Conservation (phyloP, 2,113 vertebrate species). For the Balaenoptera acutorostrata region DNA sequence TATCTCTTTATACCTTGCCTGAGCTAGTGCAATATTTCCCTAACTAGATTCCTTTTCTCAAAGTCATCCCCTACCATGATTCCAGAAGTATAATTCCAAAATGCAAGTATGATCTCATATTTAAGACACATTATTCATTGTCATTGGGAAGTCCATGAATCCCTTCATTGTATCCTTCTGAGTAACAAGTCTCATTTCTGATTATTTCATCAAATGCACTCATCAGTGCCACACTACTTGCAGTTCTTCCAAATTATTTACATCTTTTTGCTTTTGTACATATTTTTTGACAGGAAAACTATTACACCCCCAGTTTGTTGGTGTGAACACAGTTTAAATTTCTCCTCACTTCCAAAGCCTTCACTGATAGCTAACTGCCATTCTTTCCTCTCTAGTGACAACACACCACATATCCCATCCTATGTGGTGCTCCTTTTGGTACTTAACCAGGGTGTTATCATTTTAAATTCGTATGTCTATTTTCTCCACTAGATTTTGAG, state of each 20-base stretch:
- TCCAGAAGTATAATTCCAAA: not conserved
- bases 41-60: not conserved
- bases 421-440: not conserved
- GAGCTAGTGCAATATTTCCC: not conserved
- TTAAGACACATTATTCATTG: not conserved
- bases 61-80: not conserved
- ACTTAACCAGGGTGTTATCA: not conserved
- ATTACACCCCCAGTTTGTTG: not conserved
- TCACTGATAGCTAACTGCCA: not conserved
- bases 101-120: not conserved
- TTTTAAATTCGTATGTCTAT: not conserved
- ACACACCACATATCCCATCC: not conserved
- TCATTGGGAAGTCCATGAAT: not conserved
- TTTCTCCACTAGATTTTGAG: not conserved
- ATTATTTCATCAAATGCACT: not conserved
- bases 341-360: not conserved
- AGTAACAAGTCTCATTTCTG: not conserved
- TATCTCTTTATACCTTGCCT: not conserved
- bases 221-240: not conserved
- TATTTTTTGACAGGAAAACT: not conserved
- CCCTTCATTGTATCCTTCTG: not conserved
- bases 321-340: not conserved
- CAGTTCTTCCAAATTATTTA: not conserved
- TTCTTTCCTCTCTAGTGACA: not conserved
- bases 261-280: not conserved